phyloP scores from a whole-genome alignment of 1,140 invertebrate genomes.

The Eueides isabella region DNA sequence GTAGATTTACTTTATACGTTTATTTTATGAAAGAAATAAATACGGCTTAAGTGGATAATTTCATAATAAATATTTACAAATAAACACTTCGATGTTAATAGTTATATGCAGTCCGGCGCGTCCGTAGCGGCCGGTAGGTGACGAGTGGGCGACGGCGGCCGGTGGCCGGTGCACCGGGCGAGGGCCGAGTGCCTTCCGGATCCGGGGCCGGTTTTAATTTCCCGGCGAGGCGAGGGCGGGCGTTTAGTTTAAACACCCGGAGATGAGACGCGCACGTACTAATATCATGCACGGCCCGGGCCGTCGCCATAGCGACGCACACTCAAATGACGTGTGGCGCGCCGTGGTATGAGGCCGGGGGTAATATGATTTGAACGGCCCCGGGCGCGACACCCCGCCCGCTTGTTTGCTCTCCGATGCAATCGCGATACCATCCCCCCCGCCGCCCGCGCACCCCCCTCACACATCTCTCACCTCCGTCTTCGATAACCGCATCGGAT shows the following conservation, averaged over 20 bases:
- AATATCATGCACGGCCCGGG: conserved; percentile 80
- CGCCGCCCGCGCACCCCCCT: conserved; percentile 45
- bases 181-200: conserved; percentile 67
- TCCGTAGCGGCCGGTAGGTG: not conserved
- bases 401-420: conserved; percentile 80
- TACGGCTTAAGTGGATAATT: not conserved
- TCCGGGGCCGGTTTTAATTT: conserved; percentile 73
- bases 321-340: conserved; percentile 71
- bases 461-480: conserved; percentile 75
- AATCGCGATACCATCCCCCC: conserved; percentile 73
- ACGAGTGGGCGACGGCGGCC: conserved; percentile 15
- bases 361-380: conserved; percentile 78
- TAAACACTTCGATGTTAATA: conserved; percentile 4
- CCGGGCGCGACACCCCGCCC: conserved; percentile 66
- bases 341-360: conserved; percentile 64
- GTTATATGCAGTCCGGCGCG: conserved; percentile 6
- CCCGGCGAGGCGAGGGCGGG: conserved; percentile 60
- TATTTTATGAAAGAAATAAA: too few relatives aligned
- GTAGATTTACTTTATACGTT: too few relatives aligned
- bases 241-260: conserved; percentile 77
- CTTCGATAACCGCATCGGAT: conserved; percentile 76
- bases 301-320: conserved; percentile 79
- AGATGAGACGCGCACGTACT: conserved; percentile 77
- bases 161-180: conserved; percentile 31
- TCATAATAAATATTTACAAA: not conserved